Evolutionary conservation across 2,113 vertebrate genomes (phyloP), one percentile per base, ranked within the genome.

Genomic region (Trogon melanurus): DNA sequence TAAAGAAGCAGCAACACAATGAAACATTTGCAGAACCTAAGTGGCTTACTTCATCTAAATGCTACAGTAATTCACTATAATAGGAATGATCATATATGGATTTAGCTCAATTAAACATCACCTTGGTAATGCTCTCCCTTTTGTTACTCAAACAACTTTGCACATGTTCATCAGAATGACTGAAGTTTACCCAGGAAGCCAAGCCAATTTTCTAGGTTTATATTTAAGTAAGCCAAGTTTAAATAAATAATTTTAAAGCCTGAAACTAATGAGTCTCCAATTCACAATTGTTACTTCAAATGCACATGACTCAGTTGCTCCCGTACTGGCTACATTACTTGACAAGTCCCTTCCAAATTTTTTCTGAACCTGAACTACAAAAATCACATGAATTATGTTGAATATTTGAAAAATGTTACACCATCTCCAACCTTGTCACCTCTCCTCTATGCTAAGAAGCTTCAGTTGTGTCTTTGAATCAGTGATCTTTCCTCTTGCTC

Each of bases 81-180:
- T 93, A 81, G 47, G 48, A 95, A 95, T n/a, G 25, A 85, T 89
- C 88, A 57, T 48, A 76, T n/a, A 66, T 87, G 80, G 85, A 93
- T 90, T 93, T 89, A 62, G 74, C 50, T 90, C 95, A 95, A 92
- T 95, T 97, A 97, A 90, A 57, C 85, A 91, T 95, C 92, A 79
- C 96, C 73, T 82, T 79, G 36, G 76, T 88, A 96, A 96, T 95
- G 54, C 41, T 53, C 45, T 66, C 36, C 72, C 73, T 90, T 97
- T 97, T 96, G 73, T 97, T 91, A 93, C 81, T 69, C 65, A 80
- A 78, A 82, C 70, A 79, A 30, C 90, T 78, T 61, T 96, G 69
- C 47, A 78, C 47, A 11, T 62, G 64, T 80, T 96, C 79, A 80
- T 96, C 85, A 79, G 79, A 50, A 91, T 91, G 85, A 87, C 50